Conservation (phyloP, 2,888 invertebrate genomes). For the Vandiemenella viatica region DNA sequence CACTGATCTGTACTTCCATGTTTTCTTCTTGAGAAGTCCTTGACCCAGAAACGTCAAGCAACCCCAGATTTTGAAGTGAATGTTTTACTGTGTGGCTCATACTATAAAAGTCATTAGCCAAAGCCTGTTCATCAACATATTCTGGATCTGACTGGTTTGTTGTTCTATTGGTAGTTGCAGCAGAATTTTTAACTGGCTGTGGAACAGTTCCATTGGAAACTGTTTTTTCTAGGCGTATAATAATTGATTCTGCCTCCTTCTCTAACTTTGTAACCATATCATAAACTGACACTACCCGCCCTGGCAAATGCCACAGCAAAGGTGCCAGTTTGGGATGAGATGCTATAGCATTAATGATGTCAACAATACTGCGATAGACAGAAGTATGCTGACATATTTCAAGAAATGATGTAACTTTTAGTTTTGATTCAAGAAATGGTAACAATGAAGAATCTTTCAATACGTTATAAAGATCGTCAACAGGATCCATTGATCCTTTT, state of each 20-base stretch:
- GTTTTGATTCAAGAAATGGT: constrained; percentile 15
- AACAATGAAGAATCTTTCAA: constrained; percentile 14
- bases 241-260: constrained; percentile 9
- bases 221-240: constrained; percentile 6
- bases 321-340: constrained; percentile 10
- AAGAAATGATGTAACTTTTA: constrained; percentile 23
- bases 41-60: no score
- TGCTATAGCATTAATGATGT: constrained; percentile 15
- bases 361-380: constrained; percentile 19
- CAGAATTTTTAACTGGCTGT: not conserved
- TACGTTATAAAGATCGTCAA: constrained; percentile 10
- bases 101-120: constrained; percentile 11
- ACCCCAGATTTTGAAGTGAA: constrained; percentile 5
- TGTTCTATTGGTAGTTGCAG: not conserved
- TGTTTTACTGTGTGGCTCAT: constrained; percentile 8
- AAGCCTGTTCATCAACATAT: constrained; percentile 7
- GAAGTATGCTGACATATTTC: constrained; percentile 25
- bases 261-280: constrained; percentile 10
- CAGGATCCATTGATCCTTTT: constrained; percentile 4
- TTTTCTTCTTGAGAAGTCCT: no score
- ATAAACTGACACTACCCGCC: constrained; percentile 13
- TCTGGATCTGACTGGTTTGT: not conserved
- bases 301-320: constrained; percentile 14
- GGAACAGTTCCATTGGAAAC: constrained; percentile 8
- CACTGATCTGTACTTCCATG: no score